These are phyloP conservation scores for Melangyna quadrimaculata DNA, from an alignment of 2,888 invertebrate species.

Conservation along the genomic window DNA sequence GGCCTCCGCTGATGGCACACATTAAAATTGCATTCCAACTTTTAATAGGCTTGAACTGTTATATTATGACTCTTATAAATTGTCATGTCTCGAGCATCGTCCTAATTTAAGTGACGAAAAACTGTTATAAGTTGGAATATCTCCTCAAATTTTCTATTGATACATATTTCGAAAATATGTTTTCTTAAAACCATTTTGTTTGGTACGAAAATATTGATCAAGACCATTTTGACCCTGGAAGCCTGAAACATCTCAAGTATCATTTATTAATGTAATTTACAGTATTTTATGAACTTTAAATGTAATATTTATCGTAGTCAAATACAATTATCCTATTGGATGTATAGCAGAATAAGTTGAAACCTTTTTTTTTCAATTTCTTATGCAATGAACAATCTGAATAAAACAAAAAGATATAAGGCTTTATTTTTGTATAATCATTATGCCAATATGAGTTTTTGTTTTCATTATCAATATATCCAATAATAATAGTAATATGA, in stretches of 20 bases:
- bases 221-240: neutral
- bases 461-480: conserved; percentile 7
- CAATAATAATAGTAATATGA: conserved; percentile 7
- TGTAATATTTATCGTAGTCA: neutral
- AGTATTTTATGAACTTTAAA: neutral
- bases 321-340: neutral
- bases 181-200: neutral
- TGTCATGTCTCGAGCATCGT: no score
- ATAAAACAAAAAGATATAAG: neutral
- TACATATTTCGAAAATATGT: no score
- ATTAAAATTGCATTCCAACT: no score
- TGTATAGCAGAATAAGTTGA: conserved; percentile 5
- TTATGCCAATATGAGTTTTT: neutral
- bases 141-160: no score
- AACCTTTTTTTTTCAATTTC: neutral
- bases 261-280: neutral
- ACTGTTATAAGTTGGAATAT: no score
- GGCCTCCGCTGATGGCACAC: no score
- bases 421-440: neutral
- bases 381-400: conserved; percentile 9
- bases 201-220: neutral
- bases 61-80: no score
- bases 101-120: no score
- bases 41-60: no score
- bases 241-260: neutral